Conservation (phyloP, 2,888 invertebrate species). For the Plebejus melissa region DNA sequence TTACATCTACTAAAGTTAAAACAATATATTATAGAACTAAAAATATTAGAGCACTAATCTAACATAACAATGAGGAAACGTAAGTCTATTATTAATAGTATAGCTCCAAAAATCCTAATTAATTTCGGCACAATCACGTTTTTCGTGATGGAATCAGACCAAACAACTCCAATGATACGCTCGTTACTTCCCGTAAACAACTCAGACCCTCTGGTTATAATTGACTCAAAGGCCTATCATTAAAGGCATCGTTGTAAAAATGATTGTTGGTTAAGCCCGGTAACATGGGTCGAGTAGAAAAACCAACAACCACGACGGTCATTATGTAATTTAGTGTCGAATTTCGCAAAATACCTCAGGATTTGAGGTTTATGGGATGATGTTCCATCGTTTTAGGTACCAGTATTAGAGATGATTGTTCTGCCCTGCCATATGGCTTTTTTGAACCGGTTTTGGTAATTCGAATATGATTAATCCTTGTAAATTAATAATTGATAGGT, state of each 20-base stretch:
- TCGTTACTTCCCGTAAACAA: slow-evolving; percentile 73
- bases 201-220: slow-evolving; percentile 68
- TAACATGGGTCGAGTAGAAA: slow-evolving; percentile 64
- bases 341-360: slow-evolving; percentile 19
- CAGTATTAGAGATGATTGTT: background rate
- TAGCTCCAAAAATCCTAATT: background rate
- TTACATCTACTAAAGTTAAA: too few species aligned
- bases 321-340: slow-evolving; percentile 20
- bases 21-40: too few species aligned
- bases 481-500: background rate
- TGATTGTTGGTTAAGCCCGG: slow-evolving; percentile 69
- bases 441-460: background rate
- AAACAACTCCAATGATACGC: slow-evolving; percentile 51
- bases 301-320: slow-evolving; percentile 61
- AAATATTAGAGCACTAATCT: too few species aligned
- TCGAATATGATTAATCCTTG: background rate
- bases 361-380: slow-evolving; percentile 1
- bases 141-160: slow-evolving; percentile 44
- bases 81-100: background rate
- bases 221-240: slow-evolving; percentile 77
- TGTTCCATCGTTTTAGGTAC: background rate
- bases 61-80: background rate
- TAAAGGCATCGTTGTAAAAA: slow-evolving; percentile 64
- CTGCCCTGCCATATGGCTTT: background rate
- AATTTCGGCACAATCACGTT: background rate